Evolutionary conservation across 2,888 invertebrate genomes (phyloP).

Genomic region (Drosophila diplacantha): DNA sequence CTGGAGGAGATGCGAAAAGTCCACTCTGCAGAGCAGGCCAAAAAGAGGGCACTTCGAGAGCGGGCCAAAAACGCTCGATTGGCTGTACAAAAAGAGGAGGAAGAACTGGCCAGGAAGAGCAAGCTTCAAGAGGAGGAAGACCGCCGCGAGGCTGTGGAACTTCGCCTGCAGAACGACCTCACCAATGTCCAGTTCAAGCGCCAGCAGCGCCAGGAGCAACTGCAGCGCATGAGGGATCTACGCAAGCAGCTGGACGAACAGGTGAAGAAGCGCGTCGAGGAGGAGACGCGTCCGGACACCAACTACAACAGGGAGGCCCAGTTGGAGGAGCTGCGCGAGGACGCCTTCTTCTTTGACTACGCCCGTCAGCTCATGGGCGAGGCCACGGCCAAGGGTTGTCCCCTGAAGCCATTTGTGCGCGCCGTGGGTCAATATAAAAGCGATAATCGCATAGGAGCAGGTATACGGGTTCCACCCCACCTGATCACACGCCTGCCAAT

Average conservation of each 20-base stretch:
- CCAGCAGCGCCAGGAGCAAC: constrained; percentile 46
- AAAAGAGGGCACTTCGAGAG: constrained; percentile 65
- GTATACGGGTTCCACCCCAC: constrained; percentile 65
- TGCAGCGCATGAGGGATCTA: constrained; percentile 44
- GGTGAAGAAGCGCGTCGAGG: constrained; percentile 55
- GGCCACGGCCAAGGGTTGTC: constrained; percentile 59
- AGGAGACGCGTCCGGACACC: constrained; percentile 55
- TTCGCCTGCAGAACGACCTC: constrained; percentile 67
- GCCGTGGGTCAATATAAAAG: constrained; percentile 67
- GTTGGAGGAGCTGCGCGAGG: constrained; percentile 62
- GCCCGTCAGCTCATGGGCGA: constrained; percentile 57
- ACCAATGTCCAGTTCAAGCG: constrained; percentile 53
- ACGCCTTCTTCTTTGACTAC: constrained; percentile 58
- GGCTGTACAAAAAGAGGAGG: constrained; percentile 67
- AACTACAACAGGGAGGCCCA: constrained; percentile 60
- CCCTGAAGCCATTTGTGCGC: constrained; percentile 65
- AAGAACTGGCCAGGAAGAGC: constrained; percentile 56
- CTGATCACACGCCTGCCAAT: constrained; percentile 69
- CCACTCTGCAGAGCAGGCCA: constrained; percentile 75
- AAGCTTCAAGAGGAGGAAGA: constrained; percentile 53
- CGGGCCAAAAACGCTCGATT: constrained; percentile 68
- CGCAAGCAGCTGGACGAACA: constrained; percentile 58
- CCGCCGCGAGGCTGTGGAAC: constrained; percentile 60
- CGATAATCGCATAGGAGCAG: constrained; percentile 66
- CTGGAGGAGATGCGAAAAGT: constrained; percentile 78